Base-by-base conservation (phyloP, 2,888 invertebrate genomes). In the Nomada lathburiana region DNA sequence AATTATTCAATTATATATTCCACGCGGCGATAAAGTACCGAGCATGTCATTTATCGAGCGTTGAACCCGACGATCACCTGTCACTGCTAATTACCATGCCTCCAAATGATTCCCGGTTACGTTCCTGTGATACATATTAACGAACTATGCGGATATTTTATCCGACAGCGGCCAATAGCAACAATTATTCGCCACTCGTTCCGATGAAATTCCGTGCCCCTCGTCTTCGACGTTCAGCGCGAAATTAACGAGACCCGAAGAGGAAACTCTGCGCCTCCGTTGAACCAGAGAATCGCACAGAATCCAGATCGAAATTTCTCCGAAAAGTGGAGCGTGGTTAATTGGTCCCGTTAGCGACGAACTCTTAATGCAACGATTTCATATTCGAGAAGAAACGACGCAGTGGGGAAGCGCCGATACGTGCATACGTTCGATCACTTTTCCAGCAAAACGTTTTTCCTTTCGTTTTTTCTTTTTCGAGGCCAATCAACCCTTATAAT, bases 351-450 rank as follows among this genome's bases (percentile, higher is more conserved):
- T 75, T 78, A 69, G 62, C 26, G 63, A 75, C 70, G 69, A 72
- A 57, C 62, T 65, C 29, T 65, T 70, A 53, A 62, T 20, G 23
- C 23, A 62, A 13, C 20, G 72, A 72, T 62, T 69, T 53, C 29
- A 68, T 76, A 59, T 85, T 79, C 78, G 18, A 13, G 53, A n/a
- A 13, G 16, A 47, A 44, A 44, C 83, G 88, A 88, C 85, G 87
- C 90, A 90, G 86, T 90, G 86, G 65, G 69, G 57, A 29, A 76
- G 65, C 65, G 44, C 55, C 85, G 90, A 82, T 90, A 90, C 87
- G 87, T 91, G 90, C 90, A 91, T 90, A 92, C 77, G 91, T 29
- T 90, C 92, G 88, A 91, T 92, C 92, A 88, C 47, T 29, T 80
- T 76, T 74, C 67, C 84, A 29, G 29, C 29, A 2, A 29, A 29